Base-by-base conservation (phyloP, 2,888 invertebrate species). In the Cremastobaeus sp. region DNA sequence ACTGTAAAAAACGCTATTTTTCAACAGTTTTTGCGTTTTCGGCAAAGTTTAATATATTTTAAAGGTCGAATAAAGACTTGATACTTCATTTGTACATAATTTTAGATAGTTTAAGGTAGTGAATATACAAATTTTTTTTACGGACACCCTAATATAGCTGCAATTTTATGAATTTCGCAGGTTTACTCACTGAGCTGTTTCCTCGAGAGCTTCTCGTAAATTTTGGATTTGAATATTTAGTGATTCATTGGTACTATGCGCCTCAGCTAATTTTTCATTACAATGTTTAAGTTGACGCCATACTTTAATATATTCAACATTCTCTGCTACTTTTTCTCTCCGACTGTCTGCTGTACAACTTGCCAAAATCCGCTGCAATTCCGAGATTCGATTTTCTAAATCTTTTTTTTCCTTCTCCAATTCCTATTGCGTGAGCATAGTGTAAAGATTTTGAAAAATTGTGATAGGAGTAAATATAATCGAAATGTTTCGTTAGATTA, bases 221-320 rank as follows among this genome's bases (percentile, higher is more conserved):
- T 84, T 79, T 25, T 55, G 68, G 60, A 86, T 77, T 76, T 86
- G 77, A n/a, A 37, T 57, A 14, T 76, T 81, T 50, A 87, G 65
- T 20, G 76, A 68, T 41, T 79, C 79, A 59, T 87, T 87, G 8
- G 76, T 76, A 3, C 68, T 73, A 69, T 83, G 79, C 0, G 79
- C 68, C 9, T 72, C 75, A 11, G 64, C 59, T 17, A 86, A 76
- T 75, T 88, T 83, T 48, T 86, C 87, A 55, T 81, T 84, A 39
- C 82, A 76, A 39, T 82, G 83, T 59, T 85, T 85, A 81, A 86
- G 79, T 74, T 86, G 83, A 17, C 86, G 82, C 84, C 84, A 85
- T 39, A 86, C 74, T 25, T 82, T 81, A 68, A 87, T 87, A 48
- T 84, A 83, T 54, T 86, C 86, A n/a, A 87, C 82, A 68, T 87